phyloP scores from a whole-genome alignment of 2,888 invertebrate species.

The Melanotus villosus region DNA sequence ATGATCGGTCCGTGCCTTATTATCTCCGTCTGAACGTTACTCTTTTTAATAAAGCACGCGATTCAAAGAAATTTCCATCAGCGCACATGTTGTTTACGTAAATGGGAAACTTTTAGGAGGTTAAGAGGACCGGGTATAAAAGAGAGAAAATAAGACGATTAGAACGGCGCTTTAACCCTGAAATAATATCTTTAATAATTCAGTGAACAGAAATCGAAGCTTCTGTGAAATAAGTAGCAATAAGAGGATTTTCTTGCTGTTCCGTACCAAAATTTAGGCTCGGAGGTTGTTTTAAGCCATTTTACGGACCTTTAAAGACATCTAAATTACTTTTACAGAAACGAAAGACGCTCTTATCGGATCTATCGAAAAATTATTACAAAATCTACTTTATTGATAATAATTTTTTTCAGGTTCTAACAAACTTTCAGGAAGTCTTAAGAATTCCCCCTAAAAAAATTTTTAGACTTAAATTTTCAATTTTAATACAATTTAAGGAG shows the following conservation, averaged over 20 bases:
- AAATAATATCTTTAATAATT: slow-evolving; percentile 25
- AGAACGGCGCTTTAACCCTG: slow-evolving; percentile 21
- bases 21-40: not conserved
- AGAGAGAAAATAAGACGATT: slow-evolving; percentile 4
- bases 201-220: slow-evolving; percentile 21
- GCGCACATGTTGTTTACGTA: slow-evolving; percentile 2
- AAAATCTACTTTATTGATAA: no score
- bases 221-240: slow-evolving; percentile 15
- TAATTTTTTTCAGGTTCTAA: no score
- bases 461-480: no score
- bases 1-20: slow-evolving; percentile 1
- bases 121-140: not conserved
- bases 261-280: not conserved
- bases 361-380: not conserved
- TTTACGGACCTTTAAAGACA: not conserved
- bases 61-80: not conserved
- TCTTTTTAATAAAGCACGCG: not conserved
- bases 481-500: no score
- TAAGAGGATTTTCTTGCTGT: slow-evolving; percentile 5
- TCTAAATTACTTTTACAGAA: not conserved
- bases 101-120: not conserved
- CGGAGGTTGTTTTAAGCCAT: not conserved
- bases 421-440: no score
- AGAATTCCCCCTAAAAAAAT: no score
- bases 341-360: not conserved